A percentile compares a stretch with the other conserved stretches of the same genome.
Conservation (phyloP, 2,113 vertebrate genomes). For the Acrocephalus kingi region DNA sequence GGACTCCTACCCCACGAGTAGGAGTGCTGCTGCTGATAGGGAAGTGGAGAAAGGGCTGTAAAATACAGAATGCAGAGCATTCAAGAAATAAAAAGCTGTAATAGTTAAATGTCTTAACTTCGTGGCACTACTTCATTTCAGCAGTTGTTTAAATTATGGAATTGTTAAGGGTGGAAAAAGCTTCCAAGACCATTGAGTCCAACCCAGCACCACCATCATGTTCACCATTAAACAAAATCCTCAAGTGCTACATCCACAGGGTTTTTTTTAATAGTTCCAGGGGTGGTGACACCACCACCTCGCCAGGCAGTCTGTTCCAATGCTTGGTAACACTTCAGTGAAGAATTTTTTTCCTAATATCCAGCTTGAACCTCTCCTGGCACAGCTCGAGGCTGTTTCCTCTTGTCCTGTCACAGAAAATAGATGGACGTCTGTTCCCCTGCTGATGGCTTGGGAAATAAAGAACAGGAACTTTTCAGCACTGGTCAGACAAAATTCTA, state of each 20-base stretch:
- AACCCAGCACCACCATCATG: not conserved
- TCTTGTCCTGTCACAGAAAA: not conserved
- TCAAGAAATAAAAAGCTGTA: not conserved
- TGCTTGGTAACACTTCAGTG: not conserved
- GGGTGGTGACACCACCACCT: not conserved
- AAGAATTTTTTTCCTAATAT: not conserved
- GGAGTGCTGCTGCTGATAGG: not conserved
- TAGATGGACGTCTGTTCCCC: not conserved
- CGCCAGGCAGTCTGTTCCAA: not conserved
- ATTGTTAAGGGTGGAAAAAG: not conserved
- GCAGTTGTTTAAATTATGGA: not conserved
- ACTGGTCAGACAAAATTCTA: not conserved
- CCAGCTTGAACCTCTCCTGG: not conserved
- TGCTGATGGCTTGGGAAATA: not conserved
- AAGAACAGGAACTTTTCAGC: not conserved
- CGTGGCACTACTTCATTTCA: not conserved
- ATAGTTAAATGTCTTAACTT: not conserved
- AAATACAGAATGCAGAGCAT: not conserved
- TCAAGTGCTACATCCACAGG: not conserved
- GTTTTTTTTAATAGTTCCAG: not conserved
- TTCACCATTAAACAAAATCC: not conserved
- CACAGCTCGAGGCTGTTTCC: not conserved
- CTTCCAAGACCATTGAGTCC: too few relatives aligned
- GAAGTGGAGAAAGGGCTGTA: not conserved
- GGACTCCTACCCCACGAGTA: not conserved